Evolutionary conservation across 2,797 vertebrate species (phyloP).

Genomic region (Smutsia gigantea): DNA sequence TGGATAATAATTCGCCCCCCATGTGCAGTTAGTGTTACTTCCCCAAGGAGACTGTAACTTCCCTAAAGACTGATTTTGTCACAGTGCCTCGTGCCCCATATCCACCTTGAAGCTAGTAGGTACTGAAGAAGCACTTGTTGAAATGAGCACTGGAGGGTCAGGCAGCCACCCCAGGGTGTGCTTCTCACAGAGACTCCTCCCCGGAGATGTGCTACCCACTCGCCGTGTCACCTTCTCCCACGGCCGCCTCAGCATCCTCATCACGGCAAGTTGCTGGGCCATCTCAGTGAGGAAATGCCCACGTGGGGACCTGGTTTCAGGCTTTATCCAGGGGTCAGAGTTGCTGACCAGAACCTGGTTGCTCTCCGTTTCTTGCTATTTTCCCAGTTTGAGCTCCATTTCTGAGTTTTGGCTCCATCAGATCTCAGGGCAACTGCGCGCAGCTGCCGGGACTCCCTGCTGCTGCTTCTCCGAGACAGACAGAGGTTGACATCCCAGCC

Average conservation of each 20-base stretch:
- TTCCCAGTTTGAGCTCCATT: background rate
- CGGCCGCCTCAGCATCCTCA: background rate
- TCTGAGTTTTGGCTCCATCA: background rate
- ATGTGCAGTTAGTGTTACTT: background rate
- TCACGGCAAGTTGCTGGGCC: background rate
- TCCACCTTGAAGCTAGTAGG: background rate
- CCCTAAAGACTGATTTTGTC: background rate
- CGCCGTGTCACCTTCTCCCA: too few relatives aligned
- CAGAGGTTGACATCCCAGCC: background rate
- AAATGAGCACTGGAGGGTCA: background rate
- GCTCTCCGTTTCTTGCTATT: background rate
- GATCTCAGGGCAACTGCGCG: background rate
- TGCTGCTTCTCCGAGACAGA: background rate
- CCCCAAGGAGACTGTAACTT: background rate
- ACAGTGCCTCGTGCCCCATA: background rate
- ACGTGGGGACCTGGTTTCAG: accelerated
- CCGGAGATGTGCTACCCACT: too few relatives aligned
- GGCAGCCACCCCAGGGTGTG: accelerated
- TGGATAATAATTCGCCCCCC: background rate
- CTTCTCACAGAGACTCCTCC: background rate
- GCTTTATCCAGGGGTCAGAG: background rate
- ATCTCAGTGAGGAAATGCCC: accelerated
- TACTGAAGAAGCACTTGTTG: background rate
- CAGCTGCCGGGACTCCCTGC: accelerated
- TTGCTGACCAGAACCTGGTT: background rate